Conservation (phyloP, 1,140 invertebrate genomes). For the Sweltsa coloradensis region DNA sequence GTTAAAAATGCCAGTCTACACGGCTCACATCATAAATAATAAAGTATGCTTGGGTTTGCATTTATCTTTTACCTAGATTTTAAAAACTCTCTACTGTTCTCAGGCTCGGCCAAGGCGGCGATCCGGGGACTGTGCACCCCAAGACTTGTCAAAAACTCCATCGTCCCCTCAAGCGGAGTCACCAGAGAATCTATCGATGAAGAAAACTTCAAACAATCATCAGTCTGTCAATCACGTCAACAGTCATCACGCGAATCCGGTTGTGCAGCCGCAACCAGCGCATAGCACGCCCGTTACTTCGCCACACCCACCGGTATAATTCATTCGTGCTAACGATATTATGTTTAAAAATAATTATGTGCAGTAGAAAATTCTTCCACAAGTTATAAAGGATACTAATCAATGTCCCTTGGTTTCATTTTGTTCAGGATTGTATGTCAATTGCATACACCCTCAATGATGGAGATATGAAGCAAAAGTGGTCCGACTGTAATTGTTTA, state of each 20-base stretch:
- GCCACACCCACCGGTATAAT: conserved; percentile 10
- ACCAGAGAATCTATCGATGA: conserved; percentile 24
- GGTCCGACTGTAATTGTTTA: neutral
- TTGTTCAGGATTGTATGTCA: no score
- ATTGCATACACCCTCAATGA: neutral
- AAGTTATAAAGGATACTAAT: no score
- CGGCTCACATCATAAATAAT: no score
- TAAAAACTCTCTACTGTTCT: conserved; percentile 5
- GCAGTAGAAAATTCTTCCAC: no score
- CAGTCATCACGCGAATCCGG: no score
- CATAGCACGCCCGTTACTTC: conserved; percentile 9
- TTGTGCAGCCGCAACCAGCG: conserved; percentile 1
- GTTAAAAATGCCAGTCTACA: no score
- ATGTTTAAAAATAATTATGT: no score
- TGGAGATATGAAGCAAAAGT: neutral
- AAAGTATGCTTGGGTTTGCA: no score
- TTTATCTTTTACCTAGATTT: no score
- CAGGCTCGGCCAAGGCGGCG: conserved; percentile 66
- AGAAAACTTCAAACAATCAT: conserved; percentile 16
- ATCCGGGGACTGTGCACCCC: conserved; percentile 58
- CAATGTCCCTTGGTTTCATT: no score
- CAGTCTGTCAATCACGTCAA: neutral
- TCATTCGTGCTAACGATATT: no score
- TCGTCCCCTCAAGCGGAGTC: conserved; percentile 25
- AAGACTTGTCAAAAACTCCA: conserved; percentile 38